Conservation (phyloP, 2,797 vertebrate species). For the Cryptoprocta ferox region DNA sequence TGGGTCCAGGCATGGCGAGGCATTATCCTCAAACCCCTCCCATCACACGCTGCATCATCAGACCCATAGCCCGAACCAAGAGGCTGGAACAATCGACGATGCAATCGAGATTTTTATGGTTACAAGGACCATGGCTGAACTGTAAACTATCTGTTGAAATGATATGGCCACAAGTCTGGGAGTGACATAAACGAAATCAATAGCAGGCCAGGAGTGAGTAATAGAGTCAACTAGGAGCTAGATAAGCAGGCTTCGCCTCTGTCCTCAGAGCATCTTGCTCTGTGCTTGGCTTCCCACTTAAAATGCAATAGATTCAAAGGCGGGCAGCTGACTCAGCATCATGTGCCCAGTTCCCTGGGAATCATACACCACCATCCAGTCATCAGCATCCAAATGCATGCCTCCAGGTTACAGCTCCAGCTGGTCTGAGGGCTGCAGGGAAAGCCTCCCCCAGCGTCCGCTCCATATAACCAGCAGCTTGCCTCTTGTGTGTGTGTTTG, state of each 20-base stretch:
- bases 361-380: background rate
- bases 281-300: background rate
- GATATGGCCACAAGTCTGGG: background rate
- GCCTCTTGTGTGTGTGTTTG: background rate
- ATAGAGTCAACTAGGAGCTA: background rate
- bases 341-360: background rate
- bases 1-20: background rate
- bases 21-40: background rate
- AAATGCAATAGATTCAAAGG: conserved; percentile 40
- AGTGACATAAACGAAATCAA: conserved; percentile 45
- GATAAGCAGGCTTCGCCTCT: background rate
- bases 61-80: background rate
- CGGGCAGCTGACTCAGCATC: conserved; percentile 19
- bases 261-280: background rate
- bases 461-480: background rate
- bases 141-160: conserved; percentile 35
- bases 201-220: background rate
- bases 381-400: background rate
- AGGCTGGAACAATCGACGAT: background rate
- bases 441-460: background rate
- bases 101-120: background rate
- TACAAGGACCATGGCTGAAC: background rate
- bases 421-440: background rate
- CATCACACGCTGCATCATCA: background rate
- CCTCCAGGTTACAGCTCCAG: background rate